Evolutionary conservation across 2,797 vertebrate genomes (phyloP).

Genomic region (Margarornis squamiger): DNA sequence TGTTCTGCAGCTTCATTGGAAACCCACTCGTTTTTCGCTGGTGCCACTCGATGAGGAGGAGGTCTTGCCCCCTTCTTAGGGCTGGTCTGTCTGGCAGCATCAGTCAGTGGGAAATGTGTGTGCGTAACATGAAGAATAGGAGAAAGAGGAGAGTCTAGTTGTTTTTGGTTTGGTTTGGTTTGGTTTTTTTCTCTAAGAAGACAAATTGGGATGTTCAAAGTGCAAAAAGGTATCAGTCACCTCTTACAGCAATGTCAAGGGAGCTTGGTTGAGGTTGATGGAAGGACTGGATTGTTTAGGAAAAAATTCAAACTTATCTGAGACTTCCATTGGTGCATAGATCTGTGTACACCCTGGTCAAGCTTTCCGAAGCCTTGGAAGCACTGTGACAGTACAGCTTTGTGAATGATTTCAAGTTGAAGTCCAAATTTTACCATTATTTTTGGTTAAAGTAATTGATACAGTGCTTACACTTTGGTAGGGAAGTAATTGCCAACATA

Average conservation of each 20-base stretch:
- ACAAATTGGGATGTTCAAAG: not conserved
- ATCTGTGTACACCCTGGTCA: not conserved
- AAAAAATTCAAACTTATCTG: not conserved
- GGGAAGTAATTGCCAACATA: not conserved
- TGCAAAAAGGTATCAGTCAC: not conserved
- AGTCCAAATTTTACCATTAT: not conserved
- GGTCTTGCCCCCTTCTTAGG: not conserved
- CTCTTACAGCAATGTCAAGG: not conserved
- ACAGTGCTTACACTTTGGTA: not conserved
- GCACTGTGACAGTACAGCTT: not conserved
- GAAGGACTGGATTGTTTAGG: not conserved
- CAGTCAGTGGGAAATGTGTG: rapidly evolving
- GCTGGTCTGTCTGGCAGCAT: not conserved
- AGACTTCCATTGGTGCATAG: not conserved
- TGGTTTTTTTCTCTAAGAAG: not conserved
- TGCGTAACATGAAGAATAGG: rapidly evolving
- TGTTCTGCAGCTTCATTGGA: not conserved
- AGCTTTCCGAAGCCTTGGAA: not conserved
- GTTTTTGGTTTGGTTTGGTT: not conserved
- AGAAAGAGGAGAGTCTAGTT: not conserved
- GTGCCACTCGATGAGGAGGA: rapidly evolving
- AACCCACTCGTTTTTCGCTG: not conserved
- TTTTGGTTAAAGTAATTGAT: not conserved
- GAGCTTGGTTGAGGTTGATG: not conserved
- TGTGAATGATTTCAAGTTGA: not conserved